Evolutionary conservation across 2,113 vertebrate species (phyloP).

Genomic region (Aegypius monachus): DNA sequence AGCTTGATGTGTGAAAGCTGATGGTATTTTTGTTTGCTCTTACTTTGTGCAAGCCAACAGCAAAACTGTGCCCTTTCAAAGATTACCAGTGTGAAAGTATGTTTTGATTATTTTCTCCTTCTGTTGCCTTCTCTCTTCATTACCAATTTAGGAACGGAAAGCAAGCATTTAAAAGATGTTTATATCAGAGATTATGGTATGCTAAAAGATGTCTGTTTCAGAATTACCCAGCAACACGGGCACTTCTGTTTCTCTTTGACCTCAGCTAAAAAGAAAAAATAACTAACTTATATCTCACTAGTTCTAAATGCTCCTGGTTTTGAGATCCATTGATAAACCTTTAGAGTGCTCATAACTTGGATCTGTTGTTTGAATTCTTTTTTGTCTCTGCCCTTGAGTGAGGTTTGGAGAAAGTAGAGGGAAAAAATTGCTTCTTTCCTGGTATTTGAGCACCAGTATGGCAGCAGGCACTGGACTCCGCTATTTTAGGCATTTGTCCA

Average conservation of each 20-base stretch:
- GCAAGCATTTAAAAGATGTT: not conserved
- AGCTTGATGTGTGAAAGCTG: not conserved
- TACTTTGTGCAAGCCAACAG: not conserved
- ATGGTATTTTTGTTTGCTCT: not conserved
- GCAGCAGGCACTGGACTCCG: accelerated
- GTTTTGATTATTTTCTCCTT: not conserved
- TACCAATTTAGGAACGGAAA: not conserved
- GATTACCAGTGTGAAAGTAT: not conserved
- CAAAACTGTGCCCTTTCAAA: not conserved
- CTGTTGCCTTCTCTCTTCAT: not conserved
- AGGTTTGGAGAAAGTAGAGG: not conserved
- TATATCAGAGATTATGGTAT: not conserved
- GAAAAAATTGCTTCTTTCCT: not conserved
- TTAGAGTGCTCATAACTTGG: not conserved
- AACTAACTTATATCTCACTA: not conserved
- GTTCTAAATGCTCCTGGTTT: not conserved
- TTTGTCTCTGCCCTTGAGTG: not conserved
- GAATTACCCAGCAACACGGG: not conserved
- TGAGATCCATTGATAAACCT: not conserved
- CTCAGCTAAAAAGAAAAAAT: not conserved
- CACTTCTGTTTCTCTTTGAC: not conserved
- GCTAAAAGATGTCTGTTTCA: not conserved
- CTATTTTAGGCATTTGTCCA: not conserved
- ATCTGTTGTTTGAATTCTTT: not conserved
- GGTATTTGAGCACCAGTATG: not conserved